Percentiles rank a stretch among this genome's conserved stretches.
These are phyloP conservation scores for Pipistrellus pipistrellus DNA, from an alignment of 2,797 vertebrate genomes.

Conservation along the genomic window DNA sequence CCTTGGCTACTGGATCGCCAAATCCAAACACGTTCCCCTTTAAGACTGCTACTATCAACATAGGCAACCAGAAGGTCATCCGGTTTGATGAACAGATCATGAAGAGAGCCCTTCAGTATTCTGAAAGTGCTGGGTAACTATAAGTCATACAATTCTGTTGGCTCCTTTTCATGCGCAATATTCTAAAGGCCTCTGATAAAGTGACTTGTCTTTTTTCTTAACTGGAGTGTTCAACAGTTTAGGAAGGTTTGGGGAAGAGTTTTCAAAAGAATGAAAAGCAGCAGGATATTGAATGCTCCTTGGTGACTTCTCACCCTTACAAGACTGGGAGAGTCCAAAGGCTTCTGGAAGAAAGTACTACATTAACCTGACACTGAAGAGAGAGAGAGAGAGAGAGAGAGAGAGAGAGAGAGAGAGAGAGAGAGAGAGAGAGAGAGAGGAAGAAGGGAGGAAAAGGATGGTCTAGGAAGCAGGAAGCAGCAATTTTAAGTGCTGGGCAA, in stretches of 20 bases:
- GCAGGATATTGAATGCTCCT: neutral
- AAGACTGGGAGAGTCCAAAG: neutral
- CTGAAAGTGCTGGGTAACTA: constrained; percentile 92
- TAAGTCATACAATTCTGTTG: neutral
- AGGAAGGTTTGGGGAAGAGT: neutral
- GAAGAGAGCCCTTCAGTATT: constrained; percentile 97
- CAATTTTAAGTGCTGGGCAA: neutral
- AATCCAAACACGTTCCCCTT: constrained; percentile 96
- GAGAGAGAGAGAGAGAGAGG: neutral
- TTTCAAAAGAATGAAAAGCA: neutral
- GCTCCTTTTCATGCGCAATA: neutral
- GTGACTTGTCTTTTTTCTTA: neutral
- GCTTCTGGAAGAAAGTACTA: neutral
- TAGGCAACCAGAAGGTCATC: constrained; percentile 89
- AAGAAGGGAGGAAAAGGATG: neutral
- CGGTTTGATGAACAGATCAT: constrained; percentile 91
- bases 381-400: neutral
- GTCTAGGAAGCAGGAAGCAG: neutral
- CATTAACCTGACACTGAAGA: neutral
- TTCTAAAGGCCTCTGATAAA: neutral
- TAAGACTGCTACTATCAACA: constrained; percentile 89
- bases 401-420: too few relatives aligned
- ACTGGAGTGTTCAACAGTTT: neutral
- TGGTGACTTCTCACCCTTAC: neutral
- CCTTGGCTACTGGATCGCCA: constrained; percentile 94